phyloP scores from a whole-genome alignment of 2,797 vertebrate genomes.

The Myotis vivesi region DNA sequence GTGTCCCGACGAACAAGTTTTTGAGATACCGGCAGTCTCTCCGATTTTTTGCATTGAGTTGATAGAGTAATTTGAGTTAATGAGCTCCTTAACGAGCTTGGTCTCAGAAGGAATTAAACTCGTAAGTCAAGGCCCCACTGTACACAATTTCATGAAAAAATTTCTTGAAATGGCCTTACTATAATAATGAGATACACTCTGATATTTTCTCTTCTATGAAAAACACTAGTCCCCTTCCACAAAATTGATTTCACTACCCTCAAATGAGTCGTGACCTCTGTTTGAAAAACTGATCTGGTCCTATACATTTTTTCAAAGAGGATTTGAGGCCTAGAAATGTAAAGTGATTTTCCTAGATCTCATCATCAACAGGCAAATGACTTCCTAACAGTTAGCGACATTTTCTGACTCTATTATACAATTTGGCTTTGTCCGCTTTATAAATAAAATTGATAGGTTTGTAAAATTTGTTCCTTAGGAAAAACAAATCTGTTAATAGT shows the following conservation, averaged over 20 bases:
- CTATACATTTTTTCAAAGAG: conserved; percentile 27
- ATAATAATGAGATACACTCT: not conserved
- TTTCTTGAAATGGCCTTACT: conserved; percentile 11
- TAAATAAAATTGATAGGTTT: conserved; percentile 49
- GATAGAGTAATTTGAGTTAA: too few relatives aligned
- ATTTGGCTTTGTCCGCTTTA: conserved; percentile 3
- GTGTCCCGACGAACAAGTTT: too few relatives aligned
- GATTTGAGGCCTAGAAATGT: not conserved
- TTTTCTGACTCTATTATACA: not conserved
- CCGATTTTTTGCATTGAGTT: too few relatives aligned
- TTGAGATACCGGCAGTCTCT: too few relatives aligned
- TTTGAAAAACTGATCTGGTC: conserved; percentile 26
- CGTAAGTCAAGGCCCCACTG: too few relatives aligned
- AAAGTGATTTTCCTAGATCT: not conserved
- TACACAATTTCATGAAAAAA: not conserved
- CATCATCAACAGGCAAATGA: not conserved
- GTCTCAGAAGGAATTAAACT: too few relatives aligned
- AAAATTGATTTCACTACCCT: conserved; percentile 21
- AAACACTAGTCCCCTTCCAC: not conserved
- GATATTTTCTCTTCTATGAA: conserved; percentile 30
- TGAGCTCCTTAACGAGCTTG: too few relatives aligned
- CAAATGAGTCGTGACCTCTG: not conserved
- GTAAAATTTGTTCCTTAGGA: conserved; percentile 46
- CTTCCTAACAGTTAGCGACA: not conserved
- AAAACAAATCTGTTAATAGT: conserved; percentile 19